Conservation (phyloP, 2,113 vertebrate species). For the Salvelinus alpinus region DNA sequence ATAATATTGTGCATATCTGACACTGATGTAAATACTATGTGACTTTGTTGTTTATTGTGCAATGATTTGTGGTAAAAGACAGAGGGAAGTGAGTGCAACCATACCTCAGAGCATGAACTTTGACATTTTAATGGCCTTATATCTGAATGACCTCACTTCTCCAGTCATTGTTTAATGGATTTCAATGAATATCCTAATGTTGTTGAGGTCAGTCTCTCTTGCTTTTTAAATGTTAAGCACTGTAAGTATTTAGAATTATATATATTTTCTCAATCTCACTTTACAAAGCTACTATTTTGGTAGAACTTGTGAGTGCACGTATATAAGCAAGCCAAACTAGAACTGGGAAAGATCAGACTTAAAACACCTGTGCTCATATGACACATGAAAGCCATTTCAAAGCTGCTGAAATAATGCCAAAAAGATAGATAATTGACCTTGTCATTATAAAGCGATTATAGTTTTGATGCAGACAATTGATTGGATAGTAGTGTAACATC, state of each 20-base stretch:
- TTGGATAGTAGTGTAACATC: constrained; percentile 41
- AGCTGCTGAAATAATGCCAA: constrained; percentile 80
- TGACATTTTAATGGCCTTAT: constrained; percentile 80
- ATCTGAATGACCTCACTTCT: constrained; percentile 76
- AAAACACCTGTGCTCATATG: constrained; percentile 47
- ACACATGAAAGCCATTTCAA: constrained; percentile 73
- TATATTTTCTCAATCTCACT: constrained; percentile 72
- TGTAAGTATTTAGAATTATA: constrained; percentile 66
- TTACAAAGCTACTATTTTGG: constrained; percentile 72
- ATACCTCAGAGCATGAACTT: constrained; percentile 91
- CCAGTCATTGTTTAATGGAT: constrained; percentile 62
- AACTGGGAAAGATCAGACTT: constrained; percentile 52
- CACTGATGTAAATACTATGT: constrained; percentile 74
- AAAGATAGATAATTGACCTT: constrained; percentile 62
- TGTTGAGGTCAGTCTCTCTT: constrained; percentile 57
- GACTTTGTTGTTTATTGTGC: constrained; percentile 44
- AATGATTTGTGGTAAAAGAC: constrained; percentile 35
- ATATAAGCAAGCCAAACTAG: constrained; percentile 51
- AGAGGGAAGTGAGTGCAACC: constrained; percentile 68
- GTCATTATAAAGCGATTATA: constrained; percentile 43
- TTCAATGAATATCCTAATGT: constrained; percentile 54
- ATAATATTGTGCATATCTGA: constrained; percentile 70
- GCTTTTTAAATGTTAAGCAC: constrained; percentile 67
- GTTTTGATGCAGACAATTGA: constrained; percentile 45
- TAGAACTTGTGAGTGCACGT: constrained; percentile 66